These are phyloP conservation scores for Tragelaphus imberbis DNA, from an alignment of 2,113 vertebrate genomes.

Conservation along the genomic window DNA sequence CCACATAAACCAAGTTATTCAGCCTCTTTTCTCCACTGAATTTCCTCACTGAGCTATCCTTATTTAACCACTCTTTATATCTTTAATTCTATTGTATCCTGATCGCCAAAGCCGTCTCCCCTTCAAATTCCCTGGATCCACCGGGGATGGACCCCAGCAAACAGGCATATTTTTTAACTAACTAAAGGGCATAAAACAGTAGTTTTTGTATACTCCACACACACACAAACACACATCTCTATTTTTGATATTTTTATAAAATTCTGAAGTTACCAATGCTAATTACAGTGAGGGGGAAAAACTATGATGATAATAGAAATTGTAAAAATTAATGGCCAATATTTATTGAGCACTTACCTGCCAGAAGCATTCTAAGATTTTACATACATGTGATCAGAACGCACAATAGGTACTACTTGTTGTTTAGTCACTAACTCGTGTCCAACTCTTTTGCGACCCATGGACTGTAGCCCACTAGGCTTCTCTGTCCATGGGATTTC, in stretches of 20 bases:
- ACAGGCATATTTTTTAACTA: neutral
- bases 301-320: neutral
- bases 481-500: neutral
- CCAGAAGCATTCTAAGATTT: neutral
- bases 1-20: too few species aligned
- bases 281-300: neutral
- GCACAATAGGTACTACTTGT: neutral
- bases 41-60: too few species aligned
- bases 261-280: neutral
- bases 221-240: accelerated
- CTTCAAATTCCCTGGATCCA: too few species aligned
- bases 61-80: too few species aligned
- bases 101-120: too few species aligned
- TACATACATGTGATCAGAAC: neutral
- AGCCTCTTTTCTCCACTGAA: too few species aligned
- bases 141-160: neutral
- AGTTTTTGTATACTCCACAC: neutral
- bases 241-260: neutral
- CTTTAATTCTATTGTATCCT: too few species aligned
- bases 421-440: neutral
- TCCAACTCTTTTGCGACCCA: neutral
- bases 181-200: neutral
- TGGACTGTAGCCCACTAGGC: neutral
- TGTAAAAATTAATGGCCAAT: neutral
- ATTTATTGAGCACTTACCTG: neutral